phyloP scores from a whole-genome alignment of 2,113 vertebrate genomes.

The Corythoichthys haematopterus region DNA sequence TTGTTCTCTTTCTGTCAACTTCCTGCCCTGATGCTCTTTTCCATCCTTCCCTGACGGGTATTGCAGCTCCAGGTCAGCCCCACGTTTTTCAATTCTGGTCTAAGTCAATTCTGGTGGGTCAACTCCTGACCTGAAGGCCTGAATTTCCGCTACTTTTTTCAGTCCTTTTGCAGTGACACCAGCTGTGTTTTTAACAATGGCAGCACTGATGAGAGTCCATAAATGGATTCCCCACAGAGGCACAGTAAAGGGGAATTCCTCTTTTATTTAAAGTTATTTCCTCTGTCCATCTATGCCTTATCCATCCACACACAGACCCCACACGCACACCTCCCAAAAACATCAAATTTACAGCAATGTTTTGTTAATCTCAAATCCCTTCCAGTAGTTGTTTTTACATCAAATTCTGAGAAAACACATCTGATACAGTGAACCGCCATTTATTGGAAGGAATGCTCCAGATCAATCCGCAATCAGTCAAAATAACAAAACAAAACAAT shows the following conservation, averaged over 20 bases:
- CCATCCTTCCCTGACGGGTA: constrained; percentile 35
- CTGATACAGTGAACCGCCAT: not conserved
- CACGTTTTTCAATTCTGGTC: constrained; percentile 22
- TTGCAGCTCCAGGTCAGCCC: constrained; percentile 39
- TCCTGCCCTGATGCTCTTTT: constrained; percentile 40
- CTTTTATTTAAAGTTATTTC: not conserved
- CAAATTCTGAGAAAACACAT: not conserved
- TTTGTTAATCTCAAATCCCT: not conserved
- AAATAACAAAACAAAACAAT: not conserved
- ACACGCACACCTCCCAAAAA: too few species aligned
- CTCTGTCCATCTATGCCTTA: not conserved
- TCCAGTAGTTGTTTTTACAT: not conserved
- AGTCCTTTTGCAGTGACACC: constrained; percentile 41
- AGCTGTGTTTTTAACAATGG: constrained; percentile 30
- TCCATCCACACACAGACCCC: too few species aligned
- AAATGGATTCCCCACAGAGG: constrained; percentile 1
- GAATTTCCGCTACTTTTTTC: constrained; percentile 32
- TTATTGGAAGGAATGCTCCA: not conserved
- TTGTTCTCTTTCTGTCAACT: constrained; percentile 45
- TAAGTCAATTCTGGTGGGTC: constrained; percentile 38
- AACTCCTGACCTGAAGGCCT: constrained; percentile 39
- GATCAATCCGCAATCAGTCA: not conserved
- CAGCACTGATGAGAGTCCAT: constrained; percentile 7
- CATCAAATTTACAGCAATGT: not conserved
- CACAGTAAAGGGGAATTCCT: constrained; percentile 3